Conservation (phyloP, 2,113 vertebrate species). For the Electrona antarctica region DNA sequence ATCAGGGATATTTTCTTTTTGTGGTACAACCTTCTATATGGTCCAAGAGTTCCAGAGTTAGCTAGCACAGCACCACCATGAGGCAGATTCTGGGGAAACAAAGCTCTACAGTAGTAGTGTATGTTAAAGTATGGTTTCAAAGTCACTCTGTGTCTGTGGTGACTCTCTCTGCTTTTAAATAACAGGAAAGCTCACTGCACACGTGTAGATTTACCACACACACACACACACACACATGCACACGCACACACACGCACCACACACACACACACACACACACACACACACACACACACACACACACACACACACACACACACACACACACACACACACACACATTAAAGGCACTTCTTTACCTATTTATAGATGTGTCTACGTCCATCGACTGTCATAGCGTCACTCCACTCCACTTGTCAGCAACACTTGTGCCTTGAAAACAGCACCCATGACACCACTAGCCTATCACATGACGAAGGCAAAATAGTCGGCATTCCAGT, state of each 20-base stretch:
- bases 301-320: slow-evolving; percentile 7
- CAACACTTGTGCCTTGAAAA: slow-evolving; percentile 44
- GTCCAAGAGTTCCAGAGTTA: too few species aligned
- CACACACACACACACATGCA: background rate
- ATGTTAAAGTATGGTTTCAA: background rate
- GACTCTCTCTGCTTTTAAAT: too few species aligned
- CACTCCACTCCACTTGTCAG: slow-evolving; percentile 38
- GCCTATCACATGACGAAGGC: slow-evolving; percentile 48
- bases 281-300: background rate
- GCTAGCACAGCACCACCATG: too few species aligned
- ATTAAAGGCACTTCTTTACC: slow-evolving; percentile 19
- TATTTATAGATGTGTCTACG: slow-evolving; percentile 38
- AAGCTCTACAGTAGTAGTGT: background rate
- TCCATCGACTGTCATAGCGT: slow-evolving; percentile 36
- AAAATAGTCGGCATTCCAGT: slow-evolving; percentile 34
- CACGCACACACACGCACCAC: too few species aligned
- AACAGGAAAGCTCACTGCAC: background rate
- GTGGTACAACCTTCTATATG: too few species aligned
- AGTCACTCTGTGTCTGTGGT: too few species aligned
- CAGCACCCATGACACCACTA: slow-evolving; percentile 34
- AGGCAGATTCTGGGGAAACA: too few species aligned
- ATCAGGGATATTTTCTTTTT: too few species aligned
- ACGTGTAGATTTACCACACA: too few species aligned
- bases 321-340: slow-evolving; percentile 18
- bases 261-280: too few species aligned